Base-by-base conservation (phyloP, 1,140 invertebrate species). In the Orchestia grillus region DNA sequence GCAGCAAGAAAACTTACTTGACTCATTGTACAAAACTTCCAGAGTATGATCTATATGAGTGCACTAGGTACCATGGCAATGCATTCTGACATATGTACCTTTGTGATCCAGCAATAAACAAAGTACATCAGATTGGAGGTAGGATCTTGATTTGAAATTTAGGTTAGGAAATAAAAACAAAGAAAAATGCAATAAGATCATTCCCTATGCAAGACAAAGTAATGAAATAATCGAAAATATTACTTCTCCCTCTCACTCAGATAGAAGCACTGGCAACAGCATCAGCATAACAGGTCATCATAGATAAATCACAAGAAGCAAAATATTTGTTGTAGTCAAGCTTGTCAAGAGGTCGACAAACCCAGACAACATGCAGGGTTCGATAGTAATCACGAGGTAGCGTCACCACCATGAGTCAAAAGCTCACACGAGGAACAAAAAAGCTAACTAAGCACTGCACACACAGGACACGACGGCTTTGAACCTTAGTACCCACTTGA, bases 401-500 rank as follows among this genome's bases (percentile, higher is more conserved):
- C 47, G 28, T 77, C 28, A 77, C 62, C 62, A 77, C 36, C 62
- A 77, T 28, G 62, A 77, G 62, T 77, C 28, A 77, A 3, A 36
- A 77, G 62, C 28, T 15, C 62, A 77, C 28, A 77, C 62, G 1
- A 77, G 62, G 28, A 36, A 77, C 15, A 36, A 77, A 28, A 15
- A 77, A 77, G 62, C 62, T 19, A 77, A 77, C 11, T 23, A 36
- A 77, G 42, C 88, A 90, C 3, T 15, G 43, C 88, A 90, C 88
- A 90, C 88, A 90, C 88, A 90, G 62, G 62, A 77, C 62, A 77
- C 62, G 62, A 77, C 28, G 62, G 62, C 62, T 77, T 36, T 77
- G 62, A 77, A 36, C 88, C 15, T 90, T 42, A 42, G n/a, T 90
- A 90, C 88, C 88, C 88, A 90, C 88, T 90, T 90, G 88, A 44